phyloP scores from a whole-genome alignment of 1,140 invertebrate genomes.

The Calosoma granatense region DNA sequence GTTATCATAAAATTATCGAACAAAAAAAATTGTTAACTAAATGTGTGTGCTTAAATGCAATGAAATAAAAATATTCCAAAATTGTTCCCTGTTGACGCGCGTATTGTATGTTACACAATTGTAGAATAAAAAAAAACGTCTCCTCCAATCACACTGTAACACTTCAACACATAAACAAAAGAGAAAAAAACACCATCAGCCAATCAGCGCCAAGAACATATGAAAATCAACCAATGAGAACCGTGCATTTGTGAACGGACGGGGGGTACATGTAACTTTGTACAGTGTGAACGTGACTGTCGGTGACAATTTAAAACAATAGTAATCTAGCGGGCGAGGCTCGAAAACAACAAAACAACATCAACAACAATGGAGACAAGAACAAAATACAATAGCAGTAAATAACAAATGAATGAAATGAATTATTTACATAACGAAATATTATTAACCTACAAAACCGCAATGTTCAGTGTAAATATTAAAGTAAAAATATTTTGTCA shows the following conservation, averaged over 20 bases:
- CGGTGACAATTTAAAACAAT: slow-evolving; percentile 4
- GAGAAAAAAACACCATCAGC: neutral
- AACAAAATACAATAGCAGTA: too few relatives aligned
- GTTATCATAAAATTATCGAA: neutral
- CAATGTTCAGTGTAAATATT: neutral
- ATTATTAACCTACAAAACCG: too few relatives aligned
- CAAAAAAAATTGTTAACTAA: neutral
- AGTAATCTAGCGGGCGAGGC: slow-evolving; percentile 1
- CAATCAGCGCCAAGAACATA: too few relatives aligned
- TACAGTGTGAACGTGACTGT: neutral
- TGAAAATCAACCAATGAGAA: neutral
- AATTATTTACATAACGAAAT: too few relatives aligned
- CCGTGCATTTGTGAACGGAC: neutral
- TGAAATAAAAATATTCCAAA: neutral
- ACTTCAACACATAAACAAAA: neutral
- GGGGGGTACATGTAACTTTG: neutral
- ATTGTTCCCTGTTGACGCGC: neutral
- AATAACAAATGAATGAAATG: neutral
- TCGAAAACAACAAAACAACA: neutral
- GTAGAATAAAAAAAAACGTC: too few relatives aligned
- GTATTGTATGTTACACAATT: too few relatives aligned
- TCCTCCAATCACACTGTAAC: neutral
- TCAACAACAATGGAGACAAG: too few relatives aligned
- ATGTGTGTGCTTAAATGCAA: neutral
- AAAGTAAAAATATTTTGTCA: neutral